A percentile compares a stretch with the other conserved stretches of the same genome.
These are phyloP conservation scores for Perccottus glenii DNA, from an alignment of 2,113 vertebrate genomes.

Conservation along the genomic window DNA sequence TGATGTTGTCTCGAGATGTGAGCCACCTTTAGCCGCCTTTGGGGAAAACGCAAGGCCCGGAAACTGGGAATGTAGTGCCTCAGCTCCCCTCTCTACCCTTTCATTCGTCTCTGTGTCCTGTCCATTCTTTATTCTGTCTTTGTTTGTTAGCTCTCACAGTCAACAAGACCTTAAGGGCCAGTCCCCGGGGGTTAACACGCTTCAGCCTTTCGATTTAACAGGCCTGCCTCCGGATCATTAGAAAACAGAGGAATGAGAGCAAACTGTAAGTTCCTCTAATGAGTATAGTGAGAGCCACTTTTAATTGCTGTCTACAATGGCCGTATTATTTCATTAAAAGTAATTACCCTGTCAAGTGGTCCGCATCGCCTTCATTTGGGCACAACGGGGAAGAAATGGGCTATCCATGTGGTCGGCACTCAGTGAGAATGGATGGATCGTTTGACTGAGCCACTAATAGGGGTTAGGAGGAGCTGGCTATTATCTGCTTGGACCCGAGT, in stretches of 20 bases:
- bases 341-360: constrained; percentile 79
- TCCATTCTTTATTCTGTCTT: constrained; percentile 14
- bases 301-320: constrained; percentile 81
- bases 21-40: too few relatives aligned
- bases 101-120: constrained; percentile 4
- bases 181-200: constrained; percentile 61
- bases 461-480: constrained; percentile 65
- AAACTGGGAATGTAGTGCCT: neutral
- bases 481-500: constrained; percentile 58
- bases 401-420: constrained; percentile 62
- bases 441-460: constrained; percentile 70
- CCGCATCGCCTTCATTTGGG: constrained; percentile 71
- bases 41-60: too few relatives aligned
- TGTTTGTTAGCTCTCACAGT: constrained; percentile 57
- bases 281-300: constrained; percentile 75
- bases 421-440: constrained; percentile 65
- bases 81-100: neutral
- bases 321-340: constrained; percentile 81
- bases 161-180: constrained; percentile 55
- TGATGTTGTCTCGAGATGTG: too few relatives aligned
- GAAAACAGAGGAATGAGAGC: constrained; percentile 73
- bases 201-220: constrained; percentile 69
- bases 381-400: constrained; percentile 67
- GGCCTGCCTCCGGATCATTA: constrained; percentile 71
- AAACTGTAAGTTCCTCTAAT: constrained; percentile 75